Base-by-base conservation (phyloP, 2,888 invertebrate genomes). In the Monoplex corrugatus region DNA sequence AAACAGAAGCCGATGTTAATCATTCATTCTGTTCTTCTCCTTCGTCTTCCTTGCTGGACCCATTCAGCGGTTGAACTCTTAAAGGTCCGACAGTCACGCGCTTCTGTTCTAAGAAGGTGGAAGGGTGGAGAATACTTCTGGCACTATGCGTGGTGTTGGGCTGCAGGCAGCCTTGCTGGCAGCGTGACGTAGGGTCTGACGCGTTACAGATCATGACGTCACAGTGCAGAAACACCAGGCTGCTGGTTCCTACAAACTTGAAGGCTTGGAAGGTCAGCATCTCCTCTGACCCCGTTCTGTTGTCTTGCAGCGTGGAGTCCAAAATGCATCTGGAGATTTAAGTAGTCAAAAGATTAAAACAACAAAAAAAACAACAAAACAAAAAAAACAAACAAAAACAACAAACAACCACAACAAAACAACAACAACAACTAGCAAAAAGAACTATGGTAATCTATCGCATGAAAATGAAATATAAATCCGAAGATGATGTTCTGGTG, bases 201-300 rank as follows among this genome's bases (percentile, higher is more conserved):
- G 63, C 45, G 44, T 85, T 85, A 45, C 85, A 85, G 16, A 85
- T 32, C 44, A 85, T 50, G 85, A 85, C 85, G 85, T 85, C 85
- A 63, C 85, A 85, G 28, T 85, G 85, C 85, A 85, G 32, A 8
- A 85, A 50, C 38, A 85, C 57, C 38, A 44, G 6, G 85, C 10
- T 85, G 50, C 63, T 57, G 57, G 28, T 23, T 0, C 57, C 85
- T 28, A 85, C 57, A 45, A 85, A 85, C 38, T 57, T 50, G 63
- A 85, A 85, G 28, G 85, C 85, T 28, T 85, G 82, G 8, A 83
- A 45, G 16, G 82, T 83, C 32, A 83, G 45, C 32, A 5, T 28
- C 45, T 83, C 40, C 16, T 45, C 82, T 40, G 82, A 45, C 32
- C 45, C 45, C 10, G 44, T 83, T 1, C n/a, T 83, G 82, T 83